Base-by-base conservation (phyloP, 2,113 vertebrate species). In the Ailurus styani region DNA sequence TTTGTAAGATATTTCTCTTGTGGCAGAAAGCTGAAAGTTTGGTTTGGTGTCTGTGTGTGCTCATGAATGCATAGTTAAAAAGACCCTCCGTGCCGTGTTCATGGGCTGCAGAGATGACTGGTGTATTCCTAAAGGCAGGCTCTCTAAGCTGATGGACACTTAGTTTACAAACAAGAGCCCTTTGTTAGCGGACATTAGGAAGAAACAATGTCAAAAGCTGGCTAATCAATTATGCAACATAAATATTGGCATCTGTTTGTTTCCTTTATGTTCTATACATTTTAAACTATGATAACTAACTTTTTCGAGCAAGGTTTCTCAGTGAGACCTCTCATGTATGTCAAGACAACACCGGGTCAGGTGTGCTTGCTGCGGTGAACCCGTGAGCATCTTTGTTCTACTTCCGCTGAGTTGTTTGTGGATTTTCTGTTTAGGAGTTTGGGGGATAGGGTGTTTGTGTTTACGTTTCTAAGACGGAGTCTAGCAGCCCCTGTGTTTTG, bases 251-350 rank as follows among this genome's bases (percentile, higher is more conserved):
- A 70, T 94, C 97, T 97, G 27, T 79, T 72, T 88, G 45, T 78
- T 79, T 79, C 64, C 1, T 93, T 97, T 98, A 82, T 85, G 97
- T 97, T 97, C 92, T 97, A 54, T 77, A 96, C 17, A 93, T 21
- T 96, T 62, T 64, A 54, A 97, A 97, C 96, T 98, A 97, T 57
- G 84, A 96, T 97, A 96, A 96, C 98, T 95, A 97, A 82, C 98
- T 98, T 87, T 82, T 87, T 92, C 96, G 50, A 98, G 97, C 97
- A 95, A 97, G 97, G 84, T 98, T 98, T 98, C 97, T 95, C 94
- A 97, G 95, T 93, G 87, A 97, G 96, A 97, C 95, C 95, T 84
- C 95, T 91, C 40, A 37, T 29, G 97, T 95, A 97, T 98, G 97
- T 98, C 98, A 98, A 98, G 98, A 98, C 89, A 97, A 97, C 90